A percentile compares a stretch with the other conserved stretches of the same genome.
Conservation (phyloP, 2,888 invertebrate species). For the Pristionchus maxplancki region DNA sequence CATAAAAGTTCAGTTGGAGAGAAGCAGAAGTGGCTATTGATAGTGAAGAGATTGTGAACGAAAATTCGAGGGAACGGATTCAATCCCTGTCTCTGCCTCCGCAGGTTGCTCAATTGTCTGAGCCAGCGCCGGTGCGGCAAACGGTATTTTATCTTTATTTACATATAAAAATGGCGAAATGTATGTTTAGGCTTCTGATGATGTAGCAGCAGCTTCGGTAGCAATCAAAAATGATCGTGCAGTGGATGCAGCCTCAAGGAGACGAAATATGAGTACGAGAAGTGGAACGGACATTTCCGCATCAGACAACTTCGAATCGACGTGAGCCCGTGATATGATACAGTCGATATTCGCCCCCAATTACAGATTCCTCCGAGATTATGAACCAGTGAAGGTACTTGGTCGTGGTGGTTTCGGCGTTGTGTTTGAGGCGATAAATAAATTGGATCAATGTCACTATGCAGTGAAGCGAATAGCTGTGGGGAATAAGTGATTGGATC, state of each 20-base stretch:
- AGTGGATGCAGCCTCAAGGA: constrained; percentile 19
- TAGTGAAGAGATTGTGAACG: not conserved
- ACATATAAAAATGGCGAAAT: not conserved
- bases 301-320: constrained; percentile 40
- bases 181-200: constrained; percentile 14
- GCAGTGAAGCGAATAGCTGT: constrained; percentile 94
- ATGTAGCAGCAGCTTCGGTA: not conserved
- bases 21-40: not conserved
- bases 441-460: constrained; percentile 93
- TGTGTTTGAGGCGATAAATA: constrained; percentile 94
- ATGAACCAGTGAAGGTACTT: constrained; percentile 78
- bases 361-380: constrained; percentile 70
- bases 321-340: not conserved
- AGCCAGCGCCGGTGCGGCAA: not conserved
- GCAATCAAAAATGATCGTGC: not conserved
- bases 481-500: constrained; percentile 81
- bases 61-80: not conserved
- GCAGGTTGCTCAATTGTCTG: not conserved
- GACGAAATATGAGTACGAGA: constrained; percentile 42
- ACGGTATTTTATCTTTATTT: not conserved
- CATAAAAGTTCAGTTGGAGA: not conserved
- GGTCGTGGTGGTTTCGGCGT: constrained; percentile 92
- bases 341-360: not conserved
- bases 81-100: not conserved
- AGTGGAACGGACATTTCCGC: not conserved